phyloP scores from a whole-genome alignment of 1,140 invertebrate genomes.

The Micrasema longulum region DNA sequence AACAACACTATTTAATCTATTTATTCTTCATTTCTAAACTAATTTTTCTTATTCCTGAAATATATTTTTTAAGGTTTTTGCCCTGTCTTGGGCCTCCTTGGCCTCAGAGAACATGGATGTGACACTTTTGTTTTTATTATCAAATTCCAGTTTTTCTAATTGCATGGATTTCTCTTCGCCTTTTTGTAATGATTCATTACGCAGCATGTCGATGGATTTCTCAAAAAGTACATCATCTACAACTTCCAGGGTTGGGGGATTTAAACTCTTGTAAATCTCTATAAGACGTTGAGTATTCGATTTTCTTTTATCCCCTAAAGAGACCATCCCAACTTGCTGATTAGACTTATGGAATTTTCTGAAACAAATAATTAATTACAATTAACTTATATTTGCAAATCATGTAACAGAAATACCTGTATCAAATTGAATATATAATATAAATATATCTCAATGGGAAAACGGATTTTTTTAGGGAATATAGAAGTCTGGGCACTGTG shows the following conservation, averaged over 20 bases:
- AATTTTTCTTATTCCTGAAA: conserved; percentile 57
- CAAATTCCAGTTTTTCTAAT: background rate
- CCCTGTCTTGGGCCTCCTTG: conserved; percentile 4
- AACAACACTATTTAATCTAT: no score
- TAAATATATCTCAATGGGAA: no score
- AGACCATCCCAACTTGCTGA: conserved; percentile 65
- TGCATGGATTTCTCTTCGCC: background rate
- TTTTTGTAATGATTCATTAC: conserved; percentile 49
- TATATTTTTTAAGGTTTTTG: conserved; percentile 60
- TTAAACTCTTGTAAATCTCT: conserved; percentile 69
- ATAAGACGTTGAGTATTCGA: conserved; percentile 73
- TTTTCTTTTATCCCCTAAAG: conserved; percentile 64
- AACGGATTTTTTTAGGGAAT: no score
- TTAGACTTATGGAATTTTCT: conserved; percentile 75
- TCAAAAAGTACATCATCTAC: conserved; percentile 66
- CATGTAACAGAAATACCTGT: no score
- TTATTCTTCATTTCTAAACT: no score
- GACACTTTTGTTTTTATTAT: conserved; percentile 43
- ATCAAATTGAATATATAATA: no score
- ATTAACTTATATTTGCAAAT: no score
- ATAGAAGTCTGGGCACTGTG: no score
- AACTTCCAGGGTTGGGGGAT: conserved; percentile 65
- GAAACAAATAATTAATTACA: conserved; percentile 58
- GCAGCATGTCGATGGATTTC: conserved; percentile 56
- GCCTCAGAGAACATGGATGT: conserved; percentile 58